These are phyloP conservation scores for Zygogramma bicolorata DNA, from an alignment of 2,888 invertebrate genomes.

Conservation along the genomic window DNA sequence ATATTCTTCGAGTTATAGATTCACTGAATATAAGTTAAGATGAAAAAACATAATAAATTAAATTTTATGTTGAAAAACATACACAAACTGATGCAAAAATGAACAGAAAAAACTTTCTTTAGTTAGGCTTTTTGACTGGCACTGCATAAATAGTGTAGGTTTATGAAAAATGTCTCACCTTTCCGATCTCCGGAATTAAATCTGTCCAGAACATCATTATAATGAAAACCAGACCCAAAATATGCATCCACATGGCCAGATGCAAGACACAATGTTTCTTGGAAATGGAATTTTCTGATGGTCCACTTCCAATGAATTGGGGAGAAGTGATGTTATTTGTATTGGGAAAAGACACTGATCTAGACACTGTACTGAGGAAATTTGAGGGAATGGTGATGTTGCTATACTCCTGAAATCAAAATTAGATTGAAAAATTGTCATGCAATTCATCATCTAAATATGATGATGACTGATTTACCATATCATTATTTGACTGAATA, in stretches of 20 bases:
- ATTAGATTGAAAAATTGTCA: neutral
- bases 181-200: slow-evolving; percentile 69
- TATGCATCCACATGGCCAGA: slow-evolving; percentile 67
- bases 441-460: too few relatives aligned
- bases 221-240: slow-evolving; percentile 65
- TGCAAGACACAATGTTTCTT: slow-evolving; percentile 61
- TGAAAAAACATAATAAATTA: neutral
- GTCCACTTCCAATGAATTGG: slow-evolving; percentile 32
- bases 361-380: slow-evolving; percentile 69
- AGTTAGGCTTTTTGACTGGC: too few relatives aligned
- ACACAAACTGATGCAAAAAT: neutral
- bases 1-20: too few relatives aligned
- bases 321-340: slow-evolving; percentile 36
- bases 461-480: slow-evolving; percentile 47
- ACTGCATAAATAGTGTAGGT: too few relatives aligned
- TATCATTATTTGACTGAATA: slow-evolving; percentile 54
- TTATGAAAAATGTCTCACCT: slow-evolving; percentile 61
- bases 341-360: slow-evolving; percentile 68
- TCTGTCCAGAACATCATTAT: slow-evolving; percentile 69
- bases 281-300: slow-evolving; percentile 32
- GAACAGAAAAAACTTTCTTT: too few relatives aligned
- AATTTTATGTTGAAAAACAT: neutral
- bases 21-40: too few relatives aligned
- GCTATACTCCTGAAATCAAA: slow-evolving; percentile 50
- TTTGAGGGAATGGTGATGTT: slow-evolving; percentile 57